Evolutionary conservation across 1,140 invertebrate species (phyloP).

Genomic region (Atta colombica): DNA sequence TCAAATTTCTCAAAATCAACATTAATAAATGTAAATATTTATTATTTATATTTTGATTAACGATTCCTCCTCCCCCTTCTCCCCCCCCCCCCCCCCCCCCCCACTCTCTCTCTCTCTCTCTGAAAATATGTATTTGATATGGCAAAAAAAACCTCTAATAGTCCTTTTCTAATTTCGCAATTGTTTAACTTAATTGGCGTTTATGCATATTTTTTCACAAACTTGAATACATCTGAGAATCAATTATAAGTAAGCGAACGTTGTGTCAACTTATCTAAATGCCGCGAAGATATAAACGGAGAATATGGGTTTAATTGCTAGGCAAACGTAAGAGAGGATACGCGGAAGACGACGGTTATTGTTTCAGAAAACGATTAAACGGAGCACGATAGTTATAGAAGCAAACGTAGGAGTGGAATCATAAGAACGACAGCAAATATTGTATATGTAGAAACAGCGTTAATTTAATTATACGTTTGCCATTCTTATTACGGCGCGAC

Average conservation of each 20-base stretch:
- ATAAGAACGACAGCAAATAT: conserved; percentile 38
- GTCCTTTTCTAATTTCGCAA: background rate
- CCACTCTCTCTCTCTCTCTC: background rate
- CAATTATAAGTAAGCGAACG: conserved; percentile 34
- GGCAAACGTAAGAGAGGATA: conserved; percentile 49
- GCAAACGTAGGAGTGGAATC: background rate
- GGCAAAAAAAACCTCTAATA: background rate
- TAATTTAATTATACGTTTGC: conserved; percentile 35
- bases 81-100: no score
- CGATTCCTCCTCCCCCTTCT: background rate
- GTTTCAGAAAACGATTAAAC: conserved; percentile 65
- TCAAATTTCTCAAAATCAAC: background rate
- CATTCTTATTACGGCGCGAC: conserved; percentile 4
- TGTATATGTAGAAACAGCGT: conserved; percentile 10
- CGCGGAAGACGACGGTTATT: conserved; percentile 58
- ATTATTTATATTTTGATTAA: background rate
- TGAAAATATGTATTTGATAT: background rate
- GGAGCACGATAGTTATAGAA: background rate
- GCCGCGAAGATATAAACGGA: conserved; percentile 25
- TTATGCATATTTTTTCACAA: conserved; percentile 52
- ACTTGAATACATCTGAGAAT: background rate
- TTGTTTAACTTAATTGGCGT: conserved; percentile 41
- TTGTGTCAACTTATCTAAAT: conserved; percentile 59
- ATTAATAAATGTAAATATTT: background rate
- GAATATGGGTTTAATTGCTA: conserved; percentile 61